phyloP scores from a whole-genome alignment of 2,888 invertebrate genomes.

The Noctua janthina region DNA sequence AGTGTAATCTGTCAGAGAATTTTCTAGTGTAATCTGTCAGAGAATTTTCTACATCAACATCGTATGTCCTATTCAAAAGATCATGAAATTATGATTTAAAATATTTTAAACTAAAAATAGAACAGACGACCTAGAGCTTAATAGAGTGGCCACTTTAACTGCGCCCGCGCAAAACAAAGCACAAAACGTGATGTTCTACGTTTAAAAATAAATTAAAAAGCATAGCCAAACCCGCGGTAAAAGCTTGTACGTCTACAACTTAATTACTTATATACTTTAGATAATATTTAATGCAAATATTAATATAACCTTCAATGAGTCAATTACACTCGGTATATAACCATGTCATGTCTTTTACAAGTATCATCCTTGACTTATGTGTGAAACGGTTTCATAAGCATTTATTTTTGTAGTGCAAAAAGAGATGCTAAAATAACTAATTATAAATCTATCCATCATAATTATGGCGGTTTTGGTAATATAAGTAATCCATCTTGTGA shows the following conservation, averaged over 20 bases:
- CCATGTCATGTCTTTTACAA: constrained; percentile 36
- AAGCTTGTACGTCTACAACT: constrained; percentile 9
- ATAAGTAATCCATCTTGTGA: constrained; percentile 36
- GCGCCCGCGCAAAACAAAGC: constrained; percentile 6
- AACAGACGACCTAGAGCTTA: not conserved
- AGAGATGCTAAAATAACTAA: constrained; percentile 45
- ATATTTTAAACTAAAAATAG: not conserved
- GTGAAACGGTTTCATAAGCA: constrained; percentile 44
- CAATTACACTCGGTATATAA: constrained; percentile 25
- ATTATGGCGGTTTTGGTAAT: constrained; percentile 29
- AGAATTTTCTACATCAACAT: not conserved
- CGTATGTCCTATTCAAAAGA: not conserved
- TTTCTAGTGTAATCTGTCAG: not conserved
- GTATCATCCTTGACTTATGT: constrained; percentile 49
- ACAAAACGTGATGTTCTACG: constrained; percentile 4
- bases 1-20: too few relatives aligned
- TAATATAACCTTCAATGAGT: constrained; percentile 52
- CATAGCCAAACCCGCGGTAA: not conserved
- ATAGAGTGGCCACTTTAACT: not conserved
- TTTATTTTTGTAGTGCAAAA: constrained; percentile 35
- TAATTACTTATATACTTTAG: constrained; percentile 31
- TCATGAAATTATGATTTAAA: not conserved
- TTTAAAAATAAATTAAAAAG: constrained; percentile 24
- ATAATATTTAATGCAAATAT: constrained; percentile 58
- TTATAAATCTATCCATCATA: constrained; percentile 52